A percentile compares a stretch with the other conserved stretches of the same genome.
These are phyloP conservation scores for Sphecodes monilicornis DNA, from an alignment of 2,888 invertebrate genomes.

Conservation along the genomic window DNA sequence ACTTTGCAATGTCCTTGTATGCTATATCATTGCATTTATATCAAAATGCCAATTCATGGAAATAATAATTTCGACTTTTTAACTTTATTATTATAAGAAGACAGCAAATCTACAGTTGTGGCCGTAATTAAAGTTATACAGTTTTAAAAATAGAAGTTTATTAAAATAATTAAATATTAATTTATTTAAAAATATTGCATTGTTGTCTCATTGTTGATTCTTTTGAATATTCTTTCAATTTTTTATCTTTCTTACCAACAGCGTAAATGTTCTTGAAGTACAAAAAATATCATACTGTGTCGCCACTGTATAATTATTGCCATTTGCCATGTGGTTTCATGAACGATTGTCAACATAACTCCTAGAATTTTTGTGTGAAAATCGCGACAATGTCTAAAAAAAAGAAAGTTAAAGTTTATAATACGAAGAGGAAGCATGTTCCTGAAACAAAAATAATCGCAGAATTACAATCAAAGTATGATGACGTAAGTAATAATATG, in stretches of 20 bases:
- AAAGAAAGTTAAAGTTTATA: conserved; percentile 78
- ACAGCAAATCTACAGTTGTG: too few species aligned
- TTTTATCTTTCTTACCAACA: background rate
- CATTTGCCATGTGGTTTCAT: conserved; percentile 1
- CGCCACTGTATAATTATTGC: background rate
- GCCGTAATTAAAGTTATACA: too few species aligned
- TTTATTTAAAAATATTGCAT: background rate
- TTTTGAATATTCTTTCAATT: background rate
- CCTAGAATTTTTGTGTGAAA: background rate
- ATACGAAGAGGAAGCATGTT: conserved; percentile 72
- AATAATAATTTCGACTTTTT: background rate
- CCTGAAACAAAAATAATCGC: conserved; percentile 76
- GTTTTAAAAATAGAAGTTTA: too few species aligned
- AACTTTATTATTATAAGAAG: too few species aligned
- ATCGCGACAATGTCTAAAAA: conserved; percentile 41
- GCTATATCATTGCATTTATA: background rate
- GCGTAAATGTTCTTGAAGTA: background rate
- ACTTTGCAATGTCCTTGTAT: too few species aligned
- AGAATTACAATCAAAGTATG: conserved; percentile 75
- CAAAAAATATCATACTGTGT: background rate
- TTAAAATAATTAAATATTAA: background rate
- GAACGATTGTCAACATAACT: conserved; percentile 38
- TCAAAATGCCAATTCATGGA: background rate
- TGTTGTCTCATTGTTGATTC: background rate
- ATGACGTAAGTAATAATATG: conserved; percentile 69